Conservation (phyloP, 2,113 vertebrate species). For the Amphiprion percula region DNA sequence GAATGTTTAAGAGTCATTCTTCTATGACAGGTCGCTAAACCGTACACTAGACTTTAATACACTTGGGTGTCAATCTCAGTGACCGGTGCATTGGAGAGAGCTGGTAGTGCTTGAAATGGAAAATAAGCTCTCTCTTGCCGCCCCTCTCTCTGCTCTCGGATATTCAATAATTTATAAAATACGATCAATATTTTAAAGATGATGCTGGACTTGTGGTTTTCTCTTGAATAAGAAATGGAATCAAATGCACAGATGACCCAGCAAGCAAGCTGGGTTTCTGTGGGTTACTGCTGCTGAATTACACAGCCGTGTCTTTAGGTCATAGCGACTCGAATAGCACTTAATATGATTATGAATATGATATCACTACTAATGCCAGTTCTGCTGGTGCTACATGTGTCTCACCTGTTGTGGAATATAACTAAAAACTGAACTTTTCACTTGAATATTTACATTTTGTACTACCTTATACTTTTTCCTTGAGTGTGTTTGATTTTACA, state of each 20-base stretch:
- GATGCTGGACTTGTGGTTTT: constrained; percentile 27
- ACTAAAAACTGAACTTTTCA: too few relatives aligned
- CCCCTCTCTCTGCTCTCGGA: neutral
- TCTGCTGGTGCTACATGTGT: neutral
- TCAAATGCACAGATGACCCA: neutral
- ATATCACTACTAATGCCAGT: neutral
- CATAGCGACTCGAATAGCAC: neutral
- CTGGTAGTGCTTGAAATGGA: neutral
- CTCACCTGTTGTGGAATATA: too few relatives aligned
- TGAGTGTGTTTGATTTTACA: too few relatives aligned
- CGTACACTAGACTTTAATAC: neutral
- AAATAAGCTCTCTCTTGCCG: neutral
- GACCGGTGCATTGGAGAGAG: neutral
- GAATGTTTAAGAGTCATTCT: constrained; percentile 24
- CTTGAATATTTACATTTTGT: too few relatives aligned
- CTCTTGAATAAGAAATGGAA: constrained; percentile 28
- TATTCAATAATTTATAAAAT: constrained; percentile 36
- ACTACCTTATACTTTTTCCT: too few relatives aligned
- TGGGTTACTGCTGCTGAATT: constrained; percentile 24
- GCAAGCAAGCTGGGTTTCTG: neutral
- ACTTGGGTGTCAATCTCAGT: neutral
- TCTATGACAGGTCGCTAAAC: constrained; percentile 14
- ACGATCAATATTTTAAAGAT: constrained; percentile 36
- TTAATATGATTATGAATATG: neutral
- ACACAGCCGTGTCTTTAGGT: constrained; percentile 4